Evolutionary conservation across 2,113 vertebrate species (phyloP).

Genomic region (Terrapene triunguis): DNA sequence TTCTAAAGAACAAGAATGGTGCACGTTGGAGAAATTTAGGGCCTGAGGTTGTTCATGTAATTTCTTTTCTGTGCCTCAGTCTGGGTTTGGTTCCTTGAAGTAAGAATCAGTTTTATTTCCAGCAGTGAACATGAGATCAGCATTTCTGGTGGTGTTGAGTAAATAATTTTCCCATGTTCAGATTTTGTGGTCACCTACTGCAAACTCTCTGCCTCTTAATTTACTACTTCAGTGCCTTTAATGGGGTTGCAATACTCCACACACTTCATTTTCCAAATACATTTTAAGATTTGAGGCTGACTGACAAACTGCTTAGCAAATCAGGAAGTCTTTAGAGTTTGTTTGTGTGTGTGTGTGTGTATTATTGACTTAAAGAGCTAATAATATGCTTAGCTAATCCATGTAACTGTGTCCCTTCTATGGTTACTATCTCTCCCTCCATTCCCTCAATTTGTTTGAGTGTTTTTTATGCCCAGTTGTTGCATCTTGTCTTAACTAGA

Average conservation of each 20-base stretch:
- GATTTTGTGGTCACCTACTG: not conserved
- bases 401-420: not conserved
- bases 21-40: not conserved
- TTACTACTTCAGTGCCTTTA: not conserved
- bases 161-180: not conserved
- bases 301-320: not conserved
- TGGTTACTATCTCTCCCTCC: not conserved
- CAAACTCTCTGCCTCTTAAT: not conserved
- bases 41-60: not conserved
- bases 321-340: not conserved
- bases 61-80: not conserved
- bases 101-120: conserved; percentile 30
- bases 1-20: not conserved
- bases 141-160: not conserved
- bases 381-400: not conserved
- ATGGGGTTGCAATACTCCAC: not conserved
- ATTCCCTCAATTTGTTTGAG: not conserved
- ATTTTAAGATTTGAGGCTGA: not conserved
- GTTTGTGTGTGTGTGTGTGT: fast-evolving
- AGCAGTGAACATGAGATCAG: not conserved
- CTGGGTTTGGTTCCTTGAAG: not conserved
- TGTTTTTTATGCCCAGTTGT: not conserved
- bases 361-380: not conserved
- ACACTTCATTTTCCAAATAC: not conserved
- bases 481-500: fast-evolving